A percentile compares a stretch with the other conserved stretches of the same genome.
Conservation (phyloP, 2,113 vertebrate species). For the Oncorhynchus masou region DNA sequence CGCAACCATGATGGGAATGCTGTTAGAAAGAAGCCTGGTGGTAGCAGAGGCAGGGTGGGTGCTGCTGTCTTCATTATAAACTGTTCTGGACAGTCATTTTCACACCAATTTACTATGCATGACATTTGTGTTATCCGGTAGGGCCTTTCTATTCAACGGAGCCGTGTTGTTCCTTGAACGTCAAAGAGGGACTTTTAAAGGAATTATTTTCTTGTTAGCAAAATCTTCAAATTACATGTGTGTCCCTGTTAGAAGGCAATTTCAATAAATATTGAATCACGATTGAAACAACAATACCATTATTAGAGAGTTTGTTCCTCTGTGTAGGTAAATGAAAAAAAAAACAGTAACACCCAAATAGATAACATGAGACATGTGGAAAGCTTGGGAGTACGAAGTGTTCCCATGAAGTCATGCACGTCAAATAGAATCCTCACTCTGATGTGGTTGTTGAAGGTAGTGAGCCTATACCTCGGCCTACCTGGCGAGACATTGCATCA, state of each 20-base stretch:
- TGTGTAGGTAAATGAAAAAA: not conserved
- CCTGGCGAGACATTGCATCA: constrained; percentile 1
- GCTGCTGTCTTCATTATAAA: constrained; percentile 52
- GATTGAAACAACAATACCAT: not conserved
- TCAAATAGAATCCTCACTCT: not conserved
- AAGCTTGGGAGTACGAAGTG: not conserved
- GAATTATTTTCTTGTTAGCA: not conserved
- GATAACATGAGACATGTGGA: not conserved
- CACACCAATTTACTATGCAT: constrained; percentile 64
- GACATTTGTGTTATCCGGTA: constrained; percentile 70
- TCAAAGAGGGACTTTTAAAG: constrained; percentile 47
- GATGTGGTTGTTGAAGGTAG: not conserved
- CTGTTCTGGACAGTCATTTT: constrained; percentile 62
- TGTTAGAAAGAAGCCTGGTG: constrained; percentile 34
- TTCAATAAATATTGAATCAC: not conserved
- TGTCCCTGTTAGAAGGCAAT: not conserved
- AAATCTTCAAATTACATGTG: not conserved
- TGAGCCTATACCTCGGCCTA: not conserved
- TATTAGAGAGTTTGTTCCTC: not conserved
- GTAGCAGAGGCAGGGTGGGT: constrained; percentile 19
- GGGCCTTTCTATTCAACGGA: constrained; percentile 44
- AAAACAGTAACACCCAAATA: not conserved
- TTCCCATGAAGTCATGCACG: not conserved
- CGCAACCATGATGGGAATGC: constrained; percentile 49
- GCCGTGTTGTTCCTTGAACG: constrained; percentile 65